Percentiles rank a stretch among this genome's conserved stretches.
Conservation (phyloP, 1,140 invertebrate species). For the Scaptomyza pallida region DNA sequence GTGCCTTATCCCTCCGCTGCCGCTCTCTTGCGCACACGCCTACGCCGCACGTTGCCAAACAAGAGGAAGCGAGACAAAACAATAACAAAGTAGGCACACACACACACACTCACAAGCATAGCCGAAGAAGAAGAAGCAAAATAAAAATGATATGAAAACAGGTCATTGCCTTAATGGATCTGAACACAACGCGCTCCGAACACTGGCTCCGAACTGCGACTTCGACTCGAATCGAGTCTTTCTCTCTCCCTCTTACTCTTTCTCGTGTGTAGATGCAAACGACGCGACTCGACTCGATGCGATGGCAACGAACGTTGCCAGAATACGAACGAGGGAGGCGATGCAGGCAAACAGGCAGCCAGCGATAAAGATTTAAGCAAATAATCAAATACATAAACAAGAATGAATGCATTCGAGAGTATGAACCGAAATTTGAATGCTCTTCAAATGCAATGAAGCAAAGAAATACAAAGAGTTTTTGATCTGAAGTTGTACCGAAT, state of each 20-base stretch:
- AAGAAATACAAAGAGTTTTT: too few relatives aligned
- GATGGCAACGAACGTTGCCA: slow-evolving; percentile 59
- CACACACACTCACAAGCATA: slow-evolving; percentile 14
- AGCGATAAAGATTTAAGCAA: slow-evolving; percentile 81
- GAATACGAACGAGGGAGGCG: slow-evolving; percentile 72
- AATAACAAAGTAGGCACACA: slow-evolving; percentile 67
- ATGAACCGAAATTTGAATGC: background rate
- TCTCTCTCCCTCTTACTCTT: slow-evolving; percentile 7
- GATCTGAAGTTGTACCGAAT: too few relatives aligned
- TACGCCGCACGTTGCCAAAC: slow-evolving; percentile 47
- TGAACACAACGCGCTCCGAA: slow-evolving; percentile 47
- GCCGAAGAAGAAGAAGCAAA: background rate
- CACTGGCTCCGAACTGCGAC: background rate
- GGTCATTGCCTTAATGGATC: slow-evolving; percentile 83
- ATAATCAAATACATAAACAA: slow-evolving; percentile 81
- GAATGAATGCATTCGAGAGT: slow-evolving; percentile 18
- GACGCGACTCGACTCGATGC: slow-evolving; percentile 51
- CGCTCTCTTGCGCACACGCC: slow-evolving; percentile 36
- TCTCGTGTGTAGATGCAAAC: slow-evolving; percentile 65
- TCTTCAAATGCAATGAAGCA: background rate
- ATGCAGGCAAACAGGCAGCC: slow-evolving; percentile 23
- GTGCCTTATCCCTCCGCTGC: slow-evolving; percentile 44
- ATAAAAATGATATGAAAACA: slow-evolving; percentile 80
- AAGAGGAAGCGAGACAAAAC: slow-evolving; percentile 68
- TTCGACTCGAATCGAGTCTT: slow-evolving; percentile 10